Evolutionary conservation across 2,888 invertebrate genomes (phyloP).

Genomic region (Eilema depressum): DNA sequence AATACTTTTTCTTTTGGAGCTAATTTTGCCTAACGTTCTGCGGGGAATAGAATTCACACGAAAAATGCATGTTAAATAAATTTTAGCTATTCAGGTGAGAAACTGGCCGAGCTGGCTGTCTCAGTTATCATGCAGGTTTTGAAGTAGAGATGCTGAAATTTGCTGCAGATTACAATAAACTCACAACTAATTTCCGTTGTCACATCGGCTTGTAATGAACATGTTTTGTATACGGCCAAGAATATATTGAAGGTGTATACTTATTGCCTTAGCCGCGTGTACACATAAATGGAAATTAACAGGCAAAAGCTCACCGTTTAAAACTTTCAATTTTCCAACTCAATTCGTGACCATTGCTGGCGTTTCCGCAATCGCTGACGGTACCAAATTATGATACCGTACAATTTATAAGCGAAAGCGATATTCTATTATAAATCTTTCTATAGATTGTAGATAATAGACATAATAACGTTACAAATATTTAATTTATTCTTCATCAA

Average conservation of each 20-base stretch:
- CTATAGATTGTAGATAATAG: too few relatives aligned
- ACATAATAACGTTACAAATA: too few relatives aligned
- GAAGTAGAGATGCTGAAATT: too few relatives aligned
- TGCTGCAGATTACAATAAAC: too few relatives aligned
- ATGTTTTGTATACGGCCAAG: too few relatives aligned
- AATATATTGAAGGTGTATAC: too few relatives aligned
- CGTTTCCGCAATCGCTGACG: slow-evolving; percentile 56
- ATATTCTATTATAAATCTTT: not conserved
- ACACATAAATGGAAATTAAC: not conserved
- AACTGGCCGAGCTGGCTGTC: not conserved
- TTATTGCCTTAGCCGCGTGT: not conserved
- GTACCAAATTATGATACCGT: slow-evolving; percentile 42
- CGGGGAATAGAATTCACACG: not conserved
- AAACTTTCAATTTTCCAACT: slow-evolving; percentile 65
- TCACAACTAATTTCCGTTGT: too few relatives aligned
- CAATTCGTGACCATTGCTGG: slow-evolving; percentile 57
- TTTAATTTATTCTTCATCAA: too few relatives aligned
- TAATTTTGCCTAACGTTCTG: not conserved
- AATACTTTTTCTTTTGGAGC: not conserved
- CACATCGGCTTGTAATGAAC: too few relatives aligned
- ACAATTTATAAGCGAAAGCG: slow-evolving; percentile 25
- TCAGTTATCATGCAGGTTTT: not conserved
- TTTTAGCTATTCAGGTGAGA: not conserved
- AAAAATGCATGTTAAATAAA: not conserved
- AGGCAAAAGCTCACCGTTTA: slow-evolving; percentile 47